Evolutionary conservation across 1,140 invertebrate species (phyloP).

Genomic region (Holcopasites calliopsidis): DNA sequence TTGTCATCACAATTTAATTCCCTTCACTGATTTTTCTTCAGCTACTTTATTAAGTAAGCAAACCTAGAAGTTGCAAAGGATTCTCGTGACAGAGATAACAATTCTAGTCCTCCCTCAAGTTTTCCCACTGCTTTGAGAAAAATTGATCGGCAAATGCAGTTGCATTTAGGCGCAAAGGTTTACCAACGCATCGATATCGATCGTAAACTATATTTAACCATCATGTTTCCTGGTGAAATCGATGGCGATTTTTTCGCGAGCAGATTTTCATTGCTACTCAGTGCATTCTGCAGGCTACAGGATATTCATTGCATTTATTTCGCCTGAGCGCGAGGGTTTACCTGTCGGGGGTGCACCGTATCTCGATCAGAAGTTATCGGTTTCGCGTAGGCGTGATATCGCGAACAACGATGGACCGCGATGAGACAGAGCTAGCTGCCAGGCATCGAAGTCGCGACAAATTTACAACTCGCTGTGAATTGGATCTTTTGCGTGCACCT

Average conservation of each 20-base stretch:
- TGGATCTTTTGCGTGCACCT: neutral
- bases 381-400: neutral
- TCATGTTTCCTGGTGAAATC: neutral
- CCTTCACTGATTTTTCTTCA: no score
- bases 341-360: neutral
- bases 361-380: neutral
- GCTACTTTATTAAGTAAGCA: no score
- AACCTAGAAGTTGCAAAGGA: neutral
- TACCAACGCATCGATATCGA: neutral
- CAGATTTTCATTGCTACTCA: neutral
- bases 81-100: neutral
- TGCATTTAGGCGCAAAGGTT: neutral
- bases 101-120: neutral
- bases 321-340: no score
- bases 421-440: neutral
- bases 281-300: neutral
- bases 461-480: no score
- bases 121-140: no score
- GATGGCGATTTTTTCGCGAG: neutral
- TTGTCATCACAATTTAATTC: no score
- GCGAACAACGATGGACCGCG: neutral
- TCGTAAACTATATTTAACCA: neutral
- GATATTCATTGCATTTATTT: neutral
- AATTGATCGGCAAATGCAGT: neutral
- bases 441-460: neutral